Base-by-base conservation (phyloP, 2,113 vertebrate species). In the Microtus montanus region DNA sequence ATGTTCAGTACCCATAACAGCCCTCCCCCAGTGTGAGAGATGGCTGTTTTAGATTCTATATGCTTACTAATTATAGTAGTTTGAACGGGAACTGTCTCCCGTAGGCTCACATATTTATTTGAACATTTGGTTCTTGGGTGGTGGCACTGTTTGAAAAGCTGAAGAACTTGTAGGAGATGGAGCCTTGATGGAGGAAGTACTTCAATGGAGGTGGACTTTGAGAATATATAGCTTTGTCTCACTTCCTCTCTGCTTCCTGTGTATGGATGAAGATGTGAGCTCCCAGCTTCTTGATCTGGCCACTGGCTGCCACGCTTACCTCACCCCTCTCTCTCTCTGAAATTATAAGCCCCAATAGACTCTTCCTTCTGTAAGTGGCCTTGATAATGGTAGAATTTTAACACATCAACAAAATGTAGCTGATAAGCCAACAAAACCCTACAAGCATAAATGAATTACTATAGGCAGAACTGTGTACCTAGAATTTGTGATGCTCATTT, bases 11-110 rank as follows among this genome's bases (percentile, higher is more conserved):
- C 26, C 38, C 47, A 28, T 19, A 38, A 26, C 49, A 87, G 17
- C 68, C 4, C 35, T 77, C 19, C 10, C 1, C 17, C 1, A 49
- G 64, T 30, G 30, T 3, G 71, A 68, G 64, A 19, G n/a, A 0
- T 11, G 19, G 26, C 52, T 70, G 35, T 35, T n/a, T 88, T 26
- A 66, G 38, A 61, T 47, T 78, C 28, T 74, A 66, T 44, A 49
- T 82, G 58, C 17, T 64, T 64, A 84, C 14, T 26, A 84, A 44
- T 30, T 26, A 61, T 9, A 3, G 79, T 61, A 22, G 35, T 38
- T 82, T 38, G n/a, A 26, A 61, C 61, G 54, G 22, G 54, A 61
- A 61, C 4, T 61, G 24, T 61, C 79, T 82, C 20, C 11, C 22
- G 15, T 38, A 38, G 52, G 35, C 35, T 82, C 35, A 82, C 12